Percentiles rank a stretch among this genome's conserved stretches.
Evolutionary conservation across 2,797 vertebrate genomes (phyloP).

Genomic region (Petrocephalus schoutedeni): DNA sequence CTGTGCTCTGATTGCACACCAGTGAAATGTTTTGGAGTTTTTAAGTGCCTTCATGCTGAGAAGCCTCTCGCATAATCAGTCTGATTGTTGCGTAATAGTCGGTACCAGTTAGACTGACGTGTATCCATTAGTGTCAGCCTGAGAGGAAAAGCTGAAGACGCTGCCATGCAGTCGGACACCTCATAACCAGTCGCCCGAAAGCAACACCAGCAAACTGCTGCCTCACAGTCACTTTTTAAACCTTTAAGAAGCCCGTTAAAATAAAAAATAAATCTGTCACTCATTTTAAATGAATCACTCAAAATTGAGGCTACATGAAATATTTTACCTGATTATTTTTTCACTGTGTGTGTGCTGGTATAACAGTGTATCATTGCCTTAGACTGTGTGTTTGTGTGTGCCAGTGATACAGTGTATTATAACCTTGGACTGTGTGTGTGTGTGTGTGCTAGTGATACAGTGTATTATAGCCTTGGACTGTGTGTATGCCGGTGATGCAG

Average conservation of each 20-base stretch:
- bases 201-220: background rate
- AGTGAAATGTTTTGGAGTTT: background rate
- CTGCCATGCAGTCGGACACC: background rate
- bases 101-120: background rate
- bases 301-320: background rate
- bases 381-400: background rate
- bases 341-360: background rate
- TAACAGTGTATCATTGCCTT: background rate
- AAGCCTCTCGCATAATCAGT: background rate
- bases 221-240: slow-evolving; percentile 2
- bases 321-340: background rate
- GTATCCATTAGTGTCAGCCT: background rate
- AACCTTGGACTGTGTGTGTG: background rate
- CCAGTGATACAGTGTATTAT: background rate
- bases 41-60: background rate
- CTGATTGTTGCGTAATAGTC: background rate
- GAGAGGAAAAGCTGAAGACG: background rate
- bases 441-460: background rate
- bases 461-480: background rate
- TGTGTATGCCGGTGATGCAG: background rate
- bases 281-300: slow-evolving; percentile 5
- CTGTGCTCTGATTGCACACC: background rate
- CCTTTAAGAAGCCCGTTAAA: background rate
- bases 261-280: slow-evolving; percentile 8
- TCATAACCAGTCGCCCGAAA: background rate